A percentile compares a stretch with the other conserved stretches of the same genome.
phyloP scores from a whole-genome alignment of 2,797 vertebrate species.

The Bucorvus abyssinicus region DNA sequence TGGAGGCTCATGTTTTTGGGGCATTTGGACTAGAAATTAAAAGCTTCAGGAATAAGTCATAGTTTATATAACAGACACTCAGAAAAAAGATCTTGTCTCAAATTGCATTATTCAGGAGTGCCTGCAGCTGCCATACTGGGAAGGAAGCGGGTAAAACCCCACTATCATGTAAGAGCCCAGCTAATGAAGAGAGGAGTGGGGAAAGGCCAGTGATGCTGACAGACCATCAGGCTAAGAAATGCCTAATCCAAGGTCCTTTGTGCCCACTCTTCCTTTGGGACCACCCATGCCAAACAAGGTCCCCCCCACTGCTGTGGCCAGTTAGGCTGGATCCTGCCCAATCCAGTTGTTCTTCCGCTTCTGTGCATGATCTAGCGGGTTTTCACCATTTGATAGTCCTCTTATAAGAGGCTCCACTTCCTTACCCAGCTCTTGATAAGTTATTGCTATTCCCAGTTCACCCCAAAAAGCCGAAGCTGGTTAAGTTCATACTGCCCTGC shows the following conservation, averaged over 20 bases:
- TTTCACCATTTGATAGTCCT: background rate
- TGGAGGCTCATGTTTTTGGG: background rate
- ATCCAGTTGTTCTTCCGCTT: background rate
- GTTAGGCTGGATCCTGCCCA: background rate
- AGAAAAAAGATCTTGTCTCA: background rate
- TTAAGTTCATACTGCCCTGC: background rate
- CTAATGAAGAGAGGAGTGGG: background rate
- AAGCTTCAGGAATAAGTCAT: background rate
- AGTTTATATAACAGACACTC: background rate
- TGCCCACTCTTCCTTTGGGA: background rate
- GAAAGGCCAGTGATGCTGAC: background rate
- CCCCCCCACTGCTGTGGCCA: background rate
- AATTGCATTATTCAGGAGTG: background rate
- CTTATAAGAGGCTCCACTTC: background rate
- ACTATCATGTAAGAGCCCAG: background rate
- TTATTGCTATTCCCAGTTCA: background rate
- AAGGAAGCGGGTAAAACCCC: background rate
- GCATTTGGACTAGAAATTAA: background rate
- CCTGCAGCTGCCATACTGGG: background rate
- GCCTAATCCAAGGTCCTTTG: background rate
- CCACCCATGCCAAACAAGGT: background rate
- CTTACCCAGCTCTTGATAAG: background rate
- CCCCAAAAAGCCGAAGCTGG: background rate
- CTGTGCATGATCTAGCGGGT: background rate
- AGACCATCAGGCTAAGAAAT: background rate